Percentiles rank a stretch among this genome's conserved stretches.
Conservation (phyloP, 2,888 invertebrate species). For the Coenonympha arcania region DNA sequence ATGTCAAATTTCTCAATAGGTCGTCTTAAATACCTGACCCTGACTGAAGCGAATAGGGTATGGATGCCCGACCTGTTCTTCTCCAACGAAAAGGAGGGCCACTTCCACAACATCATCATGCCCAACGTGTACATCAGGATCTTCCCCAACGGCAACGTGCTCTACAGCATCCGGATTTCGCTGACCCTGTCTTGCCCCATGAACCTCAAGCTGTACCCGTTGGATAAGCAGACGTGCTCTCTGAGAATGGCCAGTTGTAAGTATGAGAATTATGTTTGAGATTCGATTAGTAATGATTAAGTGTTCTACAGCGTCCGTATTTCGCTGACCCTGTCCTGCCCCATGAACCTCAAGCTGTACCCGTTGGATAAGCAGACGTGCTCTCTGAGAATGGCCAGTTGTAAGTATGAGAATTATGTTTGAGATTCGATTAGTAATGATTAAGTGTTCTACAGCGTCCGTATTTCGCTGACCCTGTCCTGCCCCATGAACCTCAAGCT, state of each 20-base stretch:
- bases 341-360: conserved; percentile 97
- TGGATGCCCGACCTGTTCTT: conserved; percentile 99
- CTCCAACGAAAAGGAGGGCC: conserved; percentile 97
- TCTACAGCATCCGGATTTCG: conserved; percentile 98
- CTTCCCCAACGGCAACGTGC: conserved; percentile 93
- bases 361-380: conserved; percentile 97
- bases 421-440: conserved; percentile 76
- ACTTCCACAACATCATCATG: conserved; percentile 98
- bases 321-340: conserved; percentile 94
- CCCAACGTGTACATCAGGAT: conserved; percentile 98
- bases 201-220: conserved; percentile 96
- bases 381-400: conserved; percentile 95
- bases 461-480: conserved; percentile 94
- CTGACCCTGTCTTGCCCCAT: conserved; percentile 97
- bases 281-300: neutral
- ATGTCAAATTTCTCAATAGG: conserved; percentile 69
- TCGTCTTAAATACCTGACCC: conserved; percentile 90
- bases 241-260: conserved; percentile 97
- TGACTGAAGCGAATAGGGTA: conserved; percentile 94
- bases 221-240: conserved; percentile 96
- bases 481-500: conserved; percentile 98
- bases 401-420: conserved; percentile 77
- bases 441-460: conserved; percentile 96
- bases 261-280: conserved; percentile 64
- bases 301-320: conserved; percentile 95